Evolutionary conservation across 2,797 vertebrate genomes (phyloP).

Genomic region (Propithecus perrieri): DNA sequence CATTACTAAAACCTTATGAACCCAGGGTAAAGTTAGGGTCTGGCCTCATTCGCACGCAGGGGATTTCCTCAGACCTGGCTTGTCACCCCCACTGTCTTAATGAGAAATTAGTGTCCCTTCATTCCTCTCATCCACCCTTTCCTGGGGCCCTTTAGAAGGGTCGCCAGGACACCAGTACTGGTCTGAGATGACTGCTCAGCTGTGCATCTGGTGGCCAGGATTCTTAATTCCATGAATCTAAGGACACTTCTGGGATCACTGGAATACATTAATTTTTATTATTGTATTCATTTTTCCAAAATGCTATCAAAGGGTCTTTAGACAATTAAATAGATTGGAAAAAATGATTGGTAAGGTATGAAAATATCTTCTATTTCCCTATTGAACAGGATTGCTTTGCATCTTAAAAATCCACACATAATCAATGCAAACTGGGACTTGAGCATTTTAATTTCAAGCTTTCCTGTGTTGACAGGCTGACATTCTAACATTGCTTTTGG

Average conservation of each 20-base stretch:
- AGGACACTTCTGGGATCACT: not conserved
- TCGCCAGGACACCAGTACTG: not conserved
- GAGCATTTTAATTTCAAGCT: not conserved
- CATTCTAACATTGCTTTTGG: not conserved
- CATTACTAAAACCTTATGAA: not conserved
- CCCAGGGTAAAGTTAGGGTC: not conserved
- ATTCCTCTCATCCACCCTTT: not conserved
- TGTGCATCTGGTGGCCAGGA: not conserved
- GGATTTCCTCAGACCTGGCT: not conserved
- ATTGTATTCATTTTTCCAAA: not conserved
- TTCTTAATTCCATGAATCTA: not conserved
- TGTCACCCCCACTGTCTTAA: not conserved
- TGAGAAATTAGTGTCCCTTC: not conserved
- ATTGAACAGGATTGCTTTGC: not conserved
- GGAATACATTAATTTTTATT: not conserved
- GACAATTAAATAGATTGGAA: not conserved
- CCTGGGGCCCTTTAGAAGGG: not conserved
- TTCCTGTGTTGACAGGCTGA: not conserved
- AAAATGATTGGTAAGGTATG: not conserved
- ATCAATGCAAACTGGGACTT: not conserved
- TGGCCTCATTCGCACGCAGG: not conserved
- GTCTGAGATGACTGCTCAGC: not conserved
- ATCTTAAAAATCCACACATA: not conserved
- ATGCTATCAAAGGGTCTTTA: not conserved
- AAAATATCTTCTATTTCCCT: constrained; percentile 7